phyloP scores from a whole-genome alignment of 2,888 invertebrate genomes.

The Temnothorax ravouxi region DNA sequence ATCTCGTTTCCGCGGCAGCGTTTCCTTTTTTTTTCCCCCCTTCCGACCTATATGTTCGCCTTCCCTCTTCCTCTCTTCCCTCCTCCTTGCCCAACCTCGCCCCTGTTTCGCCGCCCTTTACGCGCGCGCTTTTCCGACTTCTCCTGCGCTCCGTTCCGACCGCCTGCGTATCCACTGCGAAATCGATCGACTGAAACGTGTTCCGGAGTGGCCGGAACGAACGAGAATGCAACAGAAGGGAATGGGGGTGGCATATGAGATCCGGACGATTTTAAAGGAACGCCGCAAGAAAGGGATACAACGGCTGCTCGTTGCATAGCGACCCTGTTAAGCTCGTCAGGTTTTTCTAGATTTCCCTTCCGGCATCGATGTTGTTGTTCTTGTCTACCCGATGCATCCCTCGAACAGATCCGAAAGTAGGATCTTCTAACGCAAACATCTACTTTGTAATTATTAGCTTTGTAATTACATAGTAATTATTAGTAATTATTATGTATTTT shows the following conservation, averaged over 20 bases:
- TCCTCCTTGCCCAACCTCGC: not conserved
- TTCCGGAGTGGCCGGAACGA: conserved; percentile 68
- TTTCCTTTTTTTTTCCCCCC: conserved; percentile 66
- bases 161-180: conserved; percentile 67
- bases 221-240: conserved; percentile 59
- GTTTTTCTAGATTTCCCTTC: conserved; percentile 23
- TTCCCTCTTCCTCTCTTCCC: not conserved
- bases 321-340: conserved; percentile 26
- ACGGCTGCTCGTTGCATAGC: conserved; percentile 44
- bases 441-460: conserved; percentile 18
- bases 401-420: not conserved
- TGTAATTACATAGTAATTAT: no score
- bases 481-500: no score
- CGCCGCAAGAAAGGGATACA: conserved; percentile 63
- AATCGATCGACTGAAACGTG: conserved; percentile 76
- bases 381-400: not conserved
- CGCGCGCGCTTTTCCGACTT: conserved; percentile 55
- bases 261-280: conserved; percentile 65
- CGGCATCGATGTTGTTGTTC: not conserved
- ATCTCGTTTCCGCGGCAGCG: conserved; percentile 75
- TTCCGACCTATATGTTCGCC: conserved; percentile 43
- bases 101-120: conserved; percentile 53
- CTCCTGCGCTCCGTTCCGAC: conserved; percentile 53
- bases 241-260: conserved; percentile 32
- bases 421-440: not conserved